Conservation (phyloP, 2,888 invertebrate genomes). For the Trissonchulus latispiculum region DNA sequence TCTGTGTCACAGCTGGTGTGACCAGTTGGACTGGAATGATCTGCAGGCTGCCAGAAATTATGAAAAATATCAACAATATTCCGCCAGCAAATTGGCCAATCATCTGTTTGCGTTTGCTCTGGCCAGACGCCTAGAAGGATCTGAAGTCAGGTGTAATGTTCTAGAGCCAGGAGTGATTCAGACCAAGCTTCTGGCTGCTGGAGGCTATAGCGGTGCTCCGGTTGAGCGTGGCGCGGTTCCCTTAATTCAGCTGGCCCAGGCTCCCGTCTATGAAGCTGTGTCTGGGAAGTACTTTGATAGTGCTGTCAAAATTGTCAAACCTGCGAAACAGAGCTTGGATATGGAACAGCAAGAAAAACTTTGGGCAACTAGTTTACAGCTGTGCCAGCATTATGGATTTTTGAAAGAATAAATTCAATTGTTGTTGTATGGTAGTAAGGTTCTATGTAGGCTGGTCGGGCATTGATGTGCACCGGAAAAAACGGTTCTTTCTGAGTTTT, state of each 20-base stretch:
- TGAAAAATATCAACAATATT: constrained; percentile 41
- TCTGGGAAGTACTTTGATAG: constrained; percentile 19
- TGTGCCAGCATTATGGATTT: constrained; percentile 14
- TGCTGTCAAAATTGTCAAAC: neutral
- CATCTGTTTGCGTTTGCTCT: constrained; percentile 38
- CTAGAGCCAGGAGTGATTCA: constrained; percentile 24
- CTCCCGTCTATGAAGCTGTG: neutral
- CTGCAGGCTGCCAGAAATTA: constrained; percentile 36
- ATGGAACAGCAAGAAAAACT: constrained; percentile 18
- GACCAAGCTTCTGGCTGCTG: constrained; percentile 21
- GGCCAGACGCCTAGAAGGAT: constrained; percentile 29
- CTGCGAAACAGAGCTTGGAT: neutral
- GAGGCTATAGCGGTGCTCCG: constrained; percentile 20
- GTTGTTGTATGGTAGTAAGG: no score
- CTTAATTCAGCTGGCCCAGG: neutral
- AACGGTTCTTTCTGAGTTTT: no score
- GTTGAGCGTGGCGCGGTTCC: constrained; percentile 4
- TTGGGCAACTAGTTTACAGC: constrained; percentile 13
- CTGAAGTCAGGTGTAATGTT: neutral
- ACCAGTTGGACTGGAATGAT: constrained; percentile 34
- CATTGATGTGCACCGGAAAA: no score
- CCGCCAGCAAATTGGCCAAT: constrained; percentile 39
- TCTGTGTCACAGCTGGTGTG: constrained; percentile 36
- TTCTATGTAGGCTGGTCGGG: no score
- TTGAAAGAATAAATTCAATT: no score